Evolutionary conservation across 2,113 vertebrate genomes (phyloP), one percentile per base, ranked within the genome.

Genomic region (Hippocampus abdominalis): DNA sequence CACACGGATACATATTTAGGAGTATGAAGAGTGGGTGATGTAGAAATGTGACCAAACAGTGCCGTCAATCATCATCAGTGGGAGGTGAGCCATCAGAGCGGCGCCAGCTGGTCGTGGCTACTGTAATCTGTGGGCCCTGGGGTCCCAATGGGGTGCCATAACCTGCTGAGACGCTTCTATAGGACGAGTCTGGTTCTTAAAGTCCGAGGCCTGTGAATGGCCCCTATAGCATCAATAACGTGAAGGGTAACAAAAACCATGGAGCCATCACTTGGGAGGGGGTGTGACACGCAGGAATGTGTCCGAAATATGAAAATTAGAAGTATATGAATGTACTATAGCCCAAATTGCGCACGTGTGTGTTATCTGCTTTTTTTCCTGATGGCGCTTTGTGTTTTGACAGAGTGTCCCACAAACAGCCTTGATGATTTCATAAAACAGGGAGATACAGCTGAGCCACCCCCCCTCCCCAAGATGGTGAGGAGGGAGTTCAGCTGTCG

Each of bases 61-160:
- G 8, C 51, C 62, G 86, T 88, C 89, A 88, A 84, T 90, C 89
- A 88, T 32, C 71, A 74, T 62, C 79, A 82, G 84, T 79, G 87
- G 85, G 86, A 77, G 78, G 73, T 68, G 74, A 48, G 63, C 72
- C 78, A 20, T 60, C 72, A 20, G 66, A 54, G 75, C 48, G 83
- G 81, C 82, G 80, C 81, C 88, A 85, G 77, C 81, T 81, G 87
- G 85, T 78, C 80, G 65, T 68, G 68, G 85, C 78, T 84, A 81
- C 81, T 83, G 83, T 87, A 86, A 88, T 89, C 84, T 82, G 84
- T 75, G 72, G 60, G 21, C 49, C 18, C 18, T 2, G 18, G 78
- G 79, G 74, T 86, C 78, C 78, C 77, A 64, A 59, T 59, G 25
- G 56, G 56, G 57, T 60, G 27, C 57, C 15, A 32, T 60, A 27